Evolutionary conservation across 2,888 invertebrate species (phyloP).

Genomic region (Watsonalla binaria): DNA sequence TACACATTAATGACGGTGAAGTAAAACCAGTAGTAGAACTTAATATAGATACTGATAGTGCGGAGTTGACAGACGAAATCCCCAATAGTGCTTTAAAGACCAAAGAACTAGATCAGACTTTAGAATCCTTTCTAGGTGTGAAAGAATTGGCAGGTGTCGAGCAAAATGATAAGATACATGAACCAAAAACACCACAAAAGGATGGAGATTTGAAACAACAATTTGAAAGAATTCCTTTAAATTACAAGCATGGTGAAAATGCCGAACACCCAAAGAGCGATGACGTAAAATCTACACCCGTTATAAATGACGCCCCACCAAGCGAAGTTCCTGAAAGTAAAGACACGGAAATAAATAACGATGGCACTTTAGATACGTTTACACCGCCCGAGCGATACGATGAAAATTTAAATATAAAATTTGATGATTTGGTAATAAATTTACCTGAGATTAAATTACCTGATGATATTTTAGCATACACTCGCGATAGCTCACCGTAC

Average conservation of each 20-base stretch:
- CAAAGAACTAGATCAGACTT: constrained; percentile 29
- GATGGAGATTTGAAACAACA: constrained; percentile 58
- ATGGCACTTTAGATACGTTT: constrained; percentile 43
- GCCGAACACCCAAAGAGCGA: constrained; percentile 22
- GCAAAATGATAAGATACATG: constrained; percentile 29
- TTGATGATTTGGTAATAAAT: constrained; percentile 59
- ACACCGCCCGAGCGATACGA: constrained; percentile 48
- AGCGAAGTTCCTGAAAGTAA: constrained; percentile 7
- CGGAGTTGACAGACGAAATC: constrained; percentile 34
- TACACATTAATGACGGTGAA: constrained; percentile 56
- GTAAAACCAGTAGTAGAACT: constrained; percentile 66
- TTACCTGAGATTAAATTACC: constrained; percentile 71
- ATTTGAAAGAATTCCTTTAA: constrained; percentile 67
- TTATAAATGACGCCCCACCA: constrained; percentile 9
- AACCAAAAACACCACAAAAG: constrained; percentile 16
- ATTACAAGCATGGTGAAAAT: constrained; percentile 56
- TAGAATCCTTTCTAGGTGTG: constrained; percentile 38
- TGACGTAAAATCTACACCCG: constrained; percentile 10
- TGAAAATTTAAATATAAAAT: constrained; percentile 61
- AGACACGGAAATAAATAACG: constrained; percentile 23
- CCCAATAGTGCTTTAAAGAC: constrained; percentile 22
- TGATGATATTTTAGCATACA: constrained; percentile 61
- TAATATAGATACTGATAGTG: constrained; percentile 41
- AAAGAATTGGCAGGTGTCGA: constrained; percentile 24
- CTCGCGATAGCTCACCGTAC: constrained; percentile 32